A percentile compares a stretch with the other conserved stretches of the same genome.
These are phyloP conservation scores for Platycnemis pennipes DNA, from an alignment of 2,888 invertebrate genomes.

Conservation along the genomic window DNA sequence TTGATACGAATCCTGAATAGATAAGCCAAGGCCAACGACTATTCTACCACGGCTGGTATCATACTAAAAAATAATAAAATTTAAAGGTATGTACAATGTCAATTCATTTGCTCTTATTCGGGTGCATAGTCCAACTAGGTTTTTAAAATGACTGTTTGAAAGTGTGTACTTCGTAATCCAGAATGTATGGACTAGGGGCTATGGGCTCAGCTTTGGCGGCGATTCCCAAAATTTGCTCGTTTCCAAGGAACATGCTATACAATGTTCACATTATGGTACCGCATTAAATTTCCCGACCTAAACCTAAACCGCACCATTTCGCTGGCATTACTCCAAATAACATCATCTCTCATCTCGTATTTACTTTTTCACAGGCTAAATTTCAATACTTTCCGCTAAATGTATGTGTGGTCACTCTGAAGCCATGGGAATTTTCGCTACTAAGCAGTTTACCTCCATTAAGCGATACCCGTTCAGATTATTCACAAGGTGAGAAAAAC, in stretches of 20 bases:
- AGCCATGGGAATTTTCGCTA: not conserved
- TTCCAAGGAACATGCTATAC: not conserved
- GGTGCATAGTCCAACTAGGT: too few species aligned
- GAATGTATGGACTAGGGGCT: not conserved
- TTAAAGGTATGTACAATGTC: too few species aligned
- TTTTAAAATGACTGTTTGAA: too few species aligned
- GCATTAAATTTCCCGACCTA: not conserved
- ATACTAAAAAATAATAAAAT: too few species aligned
- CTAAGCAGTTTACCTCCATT: not conserved
- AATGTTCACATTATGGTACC: not conserved
- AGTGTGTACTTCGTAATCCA: too few species aligned
- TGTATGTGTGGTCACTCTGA: not conserved
- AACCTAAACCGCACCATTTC: not conserved
- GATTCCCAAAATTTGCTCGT: not conserved
- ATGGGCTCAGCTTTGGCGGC: not conserved
- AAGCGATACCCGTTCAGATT: too few species aligned
- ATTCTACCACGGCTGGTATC: too few species aligned
- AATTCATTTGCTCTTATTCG: too few species aligned
- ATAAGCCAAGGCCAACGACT: too few species aligned
- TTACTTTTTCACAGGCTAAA: not conserved
- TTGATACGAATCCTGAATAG: too few species aligned
- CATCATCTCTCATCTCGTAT: not conserved
- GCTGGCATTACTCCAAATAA: not conserved
- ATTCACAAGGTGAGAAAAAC: too few species aligned
- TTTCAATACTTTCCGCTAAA: not conserved